phyloP scores from a whole-genome alignment of 1,140 invertebrate genomes.

The Argopecten irradians region DNA sequence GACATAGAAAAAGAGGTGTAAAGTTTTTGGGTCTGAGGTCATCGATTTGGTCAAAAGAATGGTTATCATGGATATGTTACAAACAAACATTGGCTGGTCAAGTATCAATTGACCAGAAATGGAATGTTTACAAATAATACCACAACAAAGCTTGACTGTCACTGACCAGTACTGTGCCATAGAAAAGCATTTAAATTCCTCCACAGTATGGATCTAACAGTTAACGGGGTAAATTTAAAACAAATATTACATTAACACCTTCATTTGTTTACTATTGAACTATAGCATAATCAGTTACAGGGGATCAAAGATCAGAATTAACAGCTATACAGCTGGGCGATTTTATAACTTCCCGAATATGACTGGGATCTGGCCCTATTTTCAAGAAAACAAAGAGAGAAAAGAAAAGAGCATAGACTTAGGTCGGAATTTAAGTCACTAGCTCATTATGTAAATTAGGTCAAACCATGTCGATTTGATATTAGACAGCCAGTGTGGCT shows the following conservation, averaged over 20 bases:
- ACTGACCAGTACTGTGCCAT: background rate
- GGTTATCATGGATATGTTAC: background rate
- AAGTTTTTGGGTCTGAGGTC: background rate
- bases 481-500: no score
- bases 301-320: background rate
- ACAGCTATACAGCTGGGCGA: no score
- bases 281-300: background rate
- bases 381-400: no score
- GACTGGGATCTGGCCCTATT: no score
- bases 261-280: background rate
- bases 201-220: background rate
- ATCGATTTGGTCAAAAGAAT: background rate
- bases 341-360: no score
- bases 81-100: background rate
- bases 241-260: background rate
- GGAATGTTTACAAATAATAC: constrained; percentile 22
- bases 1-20: background rate
- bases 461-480: no score
- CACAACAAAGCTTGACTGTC: constrained; percentile 5
- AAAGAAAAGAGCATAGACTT: no score
- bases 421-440: no score
- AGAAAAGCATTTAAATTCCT: background rate
- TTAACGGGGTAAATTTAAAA: background rate
- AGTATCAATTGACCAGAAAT: background rate
- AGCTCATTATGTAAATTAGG: no score